A percentile compares a stretch with the other conserved stretches of the same genome.
Conservation (phyloP, 2,888 invertebrate species). For the Toxonevra muliebris region DNA sequence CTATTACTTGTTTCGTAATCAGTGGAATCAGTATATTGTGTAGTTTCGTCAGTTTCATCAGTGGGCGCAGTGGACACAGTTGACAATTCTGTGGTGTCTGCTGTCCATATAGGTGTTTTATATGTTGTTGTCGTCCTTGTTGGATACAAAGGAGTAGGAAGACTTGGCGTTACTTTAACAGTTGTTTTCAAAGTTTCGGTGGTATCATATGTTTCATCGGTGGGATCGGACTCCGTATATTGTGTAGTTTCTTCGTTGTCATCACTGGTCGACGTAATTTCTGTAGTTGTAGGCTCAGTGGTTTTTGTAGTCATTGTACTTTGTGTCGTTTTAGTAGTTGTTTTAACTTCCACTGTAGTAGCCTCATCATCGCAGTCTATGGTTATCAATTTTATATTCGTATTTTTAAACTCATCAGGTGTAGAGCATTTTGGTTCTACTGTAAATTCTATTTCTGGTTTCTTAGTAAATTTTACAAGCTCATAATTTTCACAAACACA, state of each 20-base stretch:
- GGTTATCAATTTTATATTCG: background rate
- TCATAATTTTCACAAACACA: conserved; percentile 41
- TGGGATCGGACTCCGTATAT: no score
- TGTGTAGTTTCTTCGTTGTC: background rate
- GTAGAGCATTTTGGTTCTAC: conserved; percentile 32
- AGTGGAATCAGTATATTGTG: no score
- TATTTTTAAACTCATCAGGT: conserved; percentile 30
- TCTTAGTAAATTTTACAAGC: conserved; percentile 27
- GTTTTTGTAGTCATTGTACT: background rate
- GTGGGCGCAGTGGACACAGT: no score
- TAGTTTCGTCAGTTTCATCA: no score
- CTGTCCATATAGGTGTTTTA: conserved; percentile 9
- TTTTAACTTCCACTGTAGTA: background rate
- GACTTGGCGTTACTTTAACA: no score
- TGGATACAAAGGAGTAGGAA: no score
- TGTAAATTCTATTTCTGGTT: conserved; percentile 3
- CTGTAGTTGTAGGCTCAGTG: no score
- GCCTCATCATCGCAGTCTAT: conserved; percentile 21
- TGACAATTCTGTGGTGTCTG: no score
- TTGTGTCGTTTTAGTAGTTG: background rate
- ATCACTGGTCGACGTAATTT: background rate
- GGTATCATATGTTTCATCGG: no score
- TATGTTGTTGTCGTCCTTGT: conserved; percentile 11
- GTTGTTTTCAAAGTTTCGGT: no score
- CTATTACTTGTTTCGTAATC: no score